phyloP scores from a whole-genome alignment of 1,140 invertebrate species.

The Doryteuthis pealeii region DNA sequence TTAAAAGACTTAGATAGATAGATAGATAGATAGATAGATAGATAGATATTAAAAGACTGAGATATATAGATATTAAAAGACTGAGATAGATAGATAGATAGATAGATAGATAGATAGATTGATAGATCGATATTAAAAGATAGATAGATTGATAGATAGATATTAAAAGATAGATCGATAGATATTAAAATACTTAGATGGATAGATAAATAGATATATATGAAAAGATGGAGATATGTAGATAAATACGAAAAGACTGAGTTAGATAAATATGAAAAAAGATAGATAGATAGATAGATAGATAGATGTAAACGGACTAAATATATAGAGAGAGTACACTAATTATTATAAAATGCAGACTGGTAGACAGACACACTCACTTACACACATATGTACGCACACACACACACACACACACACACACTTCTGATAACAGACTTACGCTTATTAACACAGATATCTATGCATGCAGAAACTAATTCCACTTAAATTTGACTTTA shows the following conservation, averaged over 20 bases:
- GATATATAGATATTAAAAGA: too few species aligned
- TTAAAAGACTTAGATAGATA: too few species aligned
- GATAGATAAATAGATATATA: too few species aligned
- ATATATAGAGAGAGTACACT: background rate
- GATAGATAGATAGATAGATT: background rate
- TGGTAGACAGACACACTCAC: background rate
- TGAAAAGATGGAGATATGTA: background rate
- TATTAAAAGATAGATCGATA: too few species aligned
- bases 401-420: slow-evolving; percentile 9
- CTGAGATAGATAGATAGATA: too few species aligned
- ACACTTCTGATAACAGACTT: background rate
- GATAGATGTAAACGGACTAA: background rate
- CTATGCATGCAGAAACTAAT: background rate
- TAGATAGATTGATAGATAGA: too few species aligned
- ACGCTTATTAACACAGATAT: background rate
- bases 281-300: background rate
- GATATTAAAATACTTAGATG: too few species aligned
- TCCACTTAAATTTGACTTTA: too few species aligned
- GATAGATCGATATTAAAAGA: too few species aligned
- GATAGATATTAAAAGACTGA: too few species aligned
- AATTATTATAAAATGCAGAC: background rate
- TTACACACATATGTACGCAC: background rate
- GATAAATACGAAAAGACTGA: background rate
- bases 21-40: too few species aligned
- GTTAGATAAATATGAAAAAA: background rate